Percentiles rank a stretch among this genome's conserved stretches.
These are phyloP conservation scores for Harlomillsia oculata DNA, from an alignment of 1,140 invertebrate genomes.

Conservation along the genomic window DNA sequence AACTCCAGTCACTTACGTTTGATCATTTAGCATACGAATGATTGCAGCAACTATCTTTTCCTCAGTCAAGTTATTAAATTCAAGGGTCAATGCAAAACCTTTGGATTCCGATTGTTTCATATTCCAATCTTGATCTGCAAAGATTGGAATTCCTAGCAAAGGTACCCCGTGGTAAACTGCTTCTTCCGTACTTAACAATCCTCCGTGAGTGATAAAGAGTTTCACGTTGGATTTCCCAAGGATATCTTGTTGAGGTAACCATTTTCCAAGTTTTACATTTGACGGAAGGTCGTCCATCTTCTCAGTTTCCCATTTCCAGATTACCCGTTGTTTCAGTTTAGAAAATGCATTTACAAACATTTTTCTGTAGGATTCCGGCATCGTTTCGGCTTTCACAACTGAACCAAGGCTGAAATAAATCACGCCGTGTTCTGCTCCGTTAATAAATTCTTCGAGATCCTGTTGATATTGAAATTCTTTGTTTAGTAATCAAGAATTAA, in stretches of 20 bases:
- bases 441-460: constrained; percentile 57
- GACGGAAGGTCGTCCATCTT: constrained; percentile 20
- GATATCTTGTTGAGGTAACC: constrained; percentile 37
- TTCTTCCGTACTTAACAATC: constrained; percentile 43
- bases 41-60: constrained; percentile 38
- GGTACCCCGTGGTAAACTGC: too few relatives aligned
- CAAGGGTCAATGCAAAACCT: constrained; percentile 32
- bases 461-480: background rate
- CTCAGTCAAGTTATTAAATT: constrained; percentile 35
- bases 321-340: constrained; percentile 42
- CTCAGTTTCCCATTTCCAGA: constrained; percentile 41
- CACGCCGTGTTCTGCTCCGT: constrained; percentile 53
- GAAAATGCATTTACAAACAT: constrained; percentile 59
- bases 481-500: background rate
- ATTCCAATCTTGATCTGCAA: constrained; percentile 44
- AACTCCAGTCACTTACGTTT: constrained; percentile 3
- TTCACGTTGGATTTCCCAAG: too few relatives aligned
- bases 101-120: constrained; percentile 16
- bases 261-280: constrained; percentile 13
- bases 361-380: constrained; percentile 55
- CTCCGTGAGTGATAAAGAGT: constrained; percentile 47
- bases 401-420: constrained; percentile 72
- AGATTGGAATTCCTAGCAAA: constrained; percentile 43
- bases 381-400: constrained; percentile 59
- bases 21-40: constrained; percentile 29